Conservation (phyloP, 2,113 vertebrate species). For the Dromiciops gliroides region DNA sequence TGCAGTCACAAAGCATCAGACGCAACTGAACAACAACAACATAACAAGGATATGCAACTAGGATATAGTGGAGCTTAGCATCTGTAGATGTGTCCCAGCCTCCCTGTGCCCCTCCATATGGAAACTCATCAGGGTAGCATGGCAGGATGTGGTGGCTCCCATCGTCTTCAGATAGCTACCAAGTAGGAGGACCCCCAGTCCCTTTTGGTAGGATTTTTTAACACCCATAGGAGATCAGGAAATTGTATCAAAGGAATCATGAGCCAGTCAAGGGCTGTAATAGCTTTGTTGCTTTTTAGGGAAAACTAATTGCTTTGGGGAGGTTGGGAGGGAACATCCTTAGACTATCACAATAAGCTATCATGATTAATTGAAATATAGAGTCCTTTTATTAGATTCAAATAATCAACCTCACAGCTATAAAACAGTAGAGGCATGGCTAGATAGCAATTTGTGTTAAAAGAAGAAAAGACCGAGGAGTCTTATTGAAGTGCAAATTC, state of each 20-base stretch:
- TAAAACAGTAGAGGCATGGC: background rate
- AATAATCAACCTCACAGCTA: background rate
- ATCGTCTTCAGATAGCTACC: background rate
- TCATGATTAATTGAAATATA: background rate
- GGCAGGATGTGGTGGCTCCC: background rate
- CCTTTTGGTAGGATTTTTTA: background rate
- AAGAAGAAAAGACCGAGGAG: too few species aligned
- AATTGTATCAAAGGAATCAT: background rate
- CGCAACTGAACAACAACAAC: too few species aligned
- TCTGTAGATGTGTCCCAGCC: background rate
- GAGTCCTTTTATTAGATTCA: background rate
- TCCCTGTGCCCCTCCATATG: background rate
- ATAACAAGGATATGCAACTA: background rate
- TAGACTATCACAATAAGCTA: background rate
- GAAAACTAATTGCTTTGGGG: background rate
- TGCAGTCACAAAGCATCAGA: too few species aligned
- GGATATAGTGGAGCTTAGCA: background rate
- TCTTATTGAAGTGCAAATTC: background rate
- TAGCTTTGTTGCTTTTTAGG: background rate
- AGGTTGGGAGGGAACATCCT: background rate
- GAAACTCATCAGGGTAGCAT: background rate
- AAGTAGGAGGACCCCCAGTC: background rate
- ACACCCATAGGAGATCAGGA: background rate
- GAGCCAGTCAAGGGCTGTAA: background rate
- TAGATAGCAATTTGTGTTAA: background rate